These are phyloP conservation scores for Phaenicophaeus curvirostris DNA, from an alignment of 2,797 vertebrate species.

Conservation along the genomic window DNA sequence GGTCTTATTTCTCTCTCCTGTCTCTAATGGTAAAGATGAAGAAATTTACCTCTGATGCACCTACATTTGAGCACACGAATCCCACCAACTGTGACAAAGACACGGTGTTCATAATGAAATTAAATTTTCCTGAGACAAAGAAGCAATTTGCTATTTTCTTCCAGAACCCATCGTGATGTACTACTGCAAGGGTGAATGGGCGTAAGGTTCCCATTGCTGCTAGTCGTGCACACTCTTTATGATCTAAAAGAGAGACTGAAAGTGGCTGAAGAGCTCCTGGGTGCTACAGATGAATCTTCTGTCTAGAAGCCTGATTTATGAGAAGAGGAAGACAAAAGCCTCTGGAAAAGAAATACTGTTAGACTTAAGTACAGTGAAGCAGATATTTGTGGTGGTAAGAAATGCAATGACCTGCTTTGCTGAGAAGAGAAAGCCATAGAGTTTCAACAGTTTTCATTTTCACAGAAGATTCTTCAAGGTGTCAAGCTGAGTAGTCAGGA, in stretches of 20 bases:
- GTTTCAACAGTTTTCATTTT: background rate
- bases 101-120: background rate
- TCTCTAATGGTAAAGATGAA: background rate
- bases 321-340: background rate
- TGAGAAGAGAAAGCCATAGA: background rate
- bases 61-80: background rate
- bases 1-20: background rate
- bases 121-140: background rate
- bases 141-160: background rate
- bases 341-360: background rate
- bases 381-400: background rate
- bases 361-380: background rate
- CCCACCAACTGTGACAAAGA: background rate
- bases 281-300: background rate
- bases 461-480: background rate
- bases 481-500: conserved; percentile 35
- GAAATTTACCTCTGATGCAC: background rate
- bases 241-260: background rate
- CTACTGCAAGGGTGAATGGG: background rate
- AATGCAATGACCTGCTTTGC: background rate
- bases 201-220: background rate
- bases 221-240: background rate
- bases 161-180: background rate
- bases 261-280: background rate
- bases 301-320: background rate